Conservation (phyloP, 1,140 invertebrate genomes). For the Drosophila nasuta region DNA sequence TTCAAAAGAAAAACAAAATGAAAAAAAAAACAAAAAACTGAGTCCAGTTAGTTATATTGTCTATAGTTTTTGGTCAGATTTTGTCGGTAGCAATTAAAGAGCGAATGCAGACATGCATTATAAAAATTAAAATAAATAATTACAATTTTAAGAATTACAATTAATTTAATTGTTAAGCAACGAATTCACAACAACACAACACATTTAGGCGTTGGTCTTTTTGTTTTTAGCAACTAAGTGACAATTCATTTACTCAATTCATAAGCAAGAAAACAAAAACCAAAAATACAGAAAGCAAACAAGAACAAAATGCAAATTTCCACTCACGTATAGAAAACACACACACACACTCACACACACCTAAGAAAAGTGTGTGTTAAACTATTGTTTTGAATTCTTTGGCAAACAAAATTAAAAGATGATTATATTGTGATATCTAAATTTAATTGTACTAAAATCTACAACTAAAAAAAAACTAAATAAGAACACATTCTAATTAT, state of each 20-base stretch:
- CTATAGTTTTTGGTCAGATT: conserved; percentile 12
- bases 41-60: background rate
- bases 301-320: conserved; percentile 15
- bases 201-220: conserved; percentile 19
- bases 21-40: background rate
- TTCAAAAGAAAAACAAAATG: background rate
- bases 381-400: conserved; percentile 43
- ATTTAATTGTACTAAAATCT: conserved; percentile 63
- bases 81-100: conserved; percentile 16
- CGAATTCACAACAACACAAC: conserved; percentile 28
- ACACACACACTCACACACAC: conserved; percentile 5
- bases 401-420: conserved; percentile 68
- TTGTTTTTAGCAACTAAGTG: conserved; percentile 28
- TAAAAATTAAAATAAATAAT: conserved; percentile 10
- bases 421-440: conserved; percentile 83
- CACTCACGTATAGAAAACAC: conserved; percentile 22
- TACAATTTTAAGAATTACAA: conserved; percentile 8
- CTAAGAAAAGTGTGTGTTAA: background rate
- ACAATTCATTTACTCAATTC: conserved; percentile 39
- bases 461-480: conserved; percentile 33
- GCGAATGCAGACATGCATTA: conserved; percentile 31
- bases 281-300: conserved; percentile 20
- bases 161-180: conserved; percentile 22
- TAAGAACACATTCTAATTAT: conserved; percentile 4
- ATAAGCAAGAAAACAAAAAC: conserved; percentile 4